Evolutionary conservation across 2,797 vertebrate genomes (phyloP), one percentile per base, ranked within the genome.

Genomic region (Crenuchus spilurus): DNA sequence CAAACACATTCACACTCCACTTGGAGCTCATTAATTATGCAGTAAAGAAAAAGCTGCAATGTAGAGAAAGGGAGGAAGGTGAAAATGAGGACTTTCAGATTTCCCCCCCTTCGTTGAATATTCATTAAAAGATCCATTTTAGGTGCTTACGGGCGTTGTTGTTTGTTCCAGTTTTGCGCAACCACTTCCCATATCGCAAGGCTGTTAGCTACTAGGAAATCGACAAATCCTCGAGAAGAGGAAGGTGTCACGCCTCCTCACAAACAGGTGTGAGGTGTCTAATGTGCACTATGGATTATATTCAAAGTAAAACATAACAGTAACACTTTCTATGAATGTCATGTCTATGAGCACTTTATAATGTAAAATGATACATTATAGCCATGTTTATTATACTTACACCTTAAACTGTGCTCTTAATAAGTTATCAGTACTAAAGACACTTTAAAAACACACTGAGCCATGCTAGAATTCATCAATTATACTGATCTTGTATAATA

Each of bases 11-110:
- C 91, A 90, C 93, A 92, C 92, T 79, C 92, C 82, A 87, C 86
- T 78, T 82, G 90, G 92, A 91, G 84, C 89, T 88, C 92, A 88
- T 94, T 95, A 95, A 94, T 94, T 95, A 96, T 96, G 93, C 94
- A 94, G 90, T 89, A 90, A 91, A 88, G 92, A 94, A 95, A 92
- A 90, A 91, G 89, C 92, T 92, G 91, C 89, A 89, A 90, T 88
- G 91, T 88, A 90, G 91, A 90, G 92, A 89, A 87, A 70, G 82
- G 81, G 85, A 55, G 83, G 88, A 95, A 96, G 93, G 94, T 95
- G 94, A 94, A 94, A 95, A 95, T 93, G 88, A 93, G 89, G 88
- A 89, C 87, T 91, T n/a, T 87, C 83, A 84, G 83, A 87, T 90
- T 87, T 81, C 52, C 64, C 57, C 85, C 86, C 77, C 78, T 84